Evolutionary conservation across 2,888 invertebrate species (phyloP).

Genomic region (Theretra japonica): DNA sequence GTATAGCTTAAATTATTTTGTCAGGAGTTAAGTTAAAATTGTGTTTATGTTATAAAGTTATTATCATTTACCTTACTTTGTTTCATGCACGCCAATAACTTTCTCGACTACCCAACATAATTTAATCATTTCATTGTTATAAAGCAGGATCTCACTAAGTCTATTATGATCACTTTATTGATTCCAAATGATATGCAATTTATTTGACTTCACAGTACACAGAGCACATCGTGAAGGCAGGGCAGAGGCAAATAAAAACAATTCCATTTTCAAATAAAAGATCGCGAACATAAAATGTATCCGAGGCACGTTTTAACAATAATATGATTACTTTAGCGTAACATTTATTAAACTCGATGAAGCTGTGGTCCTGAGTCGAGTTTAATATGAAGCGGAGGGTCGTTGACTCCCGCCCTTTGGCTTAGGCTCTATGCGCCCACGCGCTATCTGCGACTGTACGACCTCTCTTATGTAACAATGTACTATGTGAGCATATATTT

Average conservation of each 20-base stretch:
- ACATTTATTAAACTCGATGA: slow-evolving; percentile 53
- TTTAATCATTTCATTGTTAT: no score
- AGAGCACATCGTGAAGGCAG: no score
- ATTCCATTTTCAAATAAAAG: slow-evolving; percentile 9
- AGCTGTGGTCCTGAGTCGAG: slow-evolving; percentile 53
- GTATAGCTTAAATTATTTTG: background rate
- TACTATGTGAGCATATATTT: slow-evolving; percentile 12
- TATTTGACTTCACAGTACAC: no score
- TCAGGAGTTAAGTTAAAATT: no score
- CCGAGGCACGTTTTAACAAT: slow-evolving; percentile 44
- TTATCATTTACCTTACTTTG: no score
- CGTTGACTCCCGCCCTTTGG: slow-evolving; percentile 36
- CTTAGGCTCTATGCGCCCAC: slow-evolving; percentile 27
- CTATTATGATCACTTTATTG: no score
- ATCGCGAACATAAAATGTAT: slow-evolving; percentile 5
- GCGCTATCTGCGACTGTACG: slow-evolving; percentile 2
- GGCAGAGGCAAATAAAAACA: background rate
- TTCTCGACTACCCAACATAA: no score
- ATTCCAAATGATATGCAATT: no score
- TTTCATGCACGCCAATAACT: no score
- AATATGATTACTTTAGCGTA: slow-evolving; percentile 53
- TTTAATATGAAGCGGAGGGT: slow-evolving; percentile 33
- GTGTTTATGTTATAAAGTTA: no score
- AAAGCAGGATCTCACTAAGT: no score
- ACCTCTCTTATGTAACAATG: slow-evolving; percentile 17